phyloP scores from a whole-genome alignment of 2,113 vertebrate genomes.

The Serilophus lunatus region DNA sequence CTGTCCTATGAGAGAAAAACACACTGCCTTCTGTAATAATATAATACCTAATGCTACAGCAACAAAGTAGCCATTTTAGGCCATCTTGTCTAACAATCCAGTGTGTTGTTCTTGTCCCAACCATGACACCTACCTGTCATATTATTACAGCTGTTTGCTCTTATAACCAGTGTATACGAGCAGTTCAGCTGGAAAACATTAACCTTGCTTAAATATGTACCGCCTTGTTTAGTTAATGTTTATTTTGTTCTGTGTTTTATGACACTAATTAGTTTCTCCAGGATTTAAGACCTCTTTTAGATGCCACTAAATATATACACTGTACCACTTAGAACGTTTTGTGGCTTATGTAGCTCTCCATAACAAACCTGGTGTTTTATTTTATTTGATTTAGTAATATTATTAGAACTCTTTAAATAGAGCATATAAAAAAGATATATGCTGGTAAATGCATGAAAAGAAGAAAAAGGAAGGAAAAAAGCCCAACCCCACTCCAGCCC shows the following conservation, averaged over 20 bases:
- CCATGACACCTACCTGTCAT: too few relatives aligned
- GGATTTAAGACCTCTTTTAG: neutral
- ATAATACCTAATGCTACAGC: too few relatives aligned
- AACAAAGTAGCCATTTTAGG: too few relatives aligned
- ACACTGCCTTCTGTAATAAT: too few relatives aligned
- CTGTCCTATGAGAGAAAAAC: too few relatives aligned
- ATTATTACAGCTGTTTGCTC: neutral
- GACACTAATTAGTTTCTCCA: neutral
- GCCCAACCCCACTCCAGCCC: accelerated
- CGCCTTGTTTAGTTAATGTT: neutral
- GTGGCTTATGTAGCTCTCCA: neutral
- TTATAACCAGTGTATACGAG: neutral
- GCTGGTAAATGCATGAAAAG: neutral
- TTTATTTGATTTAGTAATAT: neutral
- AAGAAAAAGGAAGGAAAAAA: neutral
- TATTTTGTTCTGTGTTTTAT: neutral
- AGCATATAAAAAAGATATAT: neutral
- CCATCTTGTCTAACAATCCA: too few relatives aligned
- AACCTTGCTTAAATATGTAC: neutral
- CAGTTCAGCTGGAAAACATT: neutral
- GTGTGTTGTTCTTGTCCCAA: too few relatives aligned
- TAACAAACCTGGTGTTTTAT: neutral
- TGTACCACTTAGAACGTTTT: neutral
- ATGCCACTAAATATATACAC: neutral
- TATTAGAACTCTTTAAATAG: neutral